Base-by-base conservation (phyloP, 2,888 invertebrate species). In the Drosophila eohydei region DNA sequence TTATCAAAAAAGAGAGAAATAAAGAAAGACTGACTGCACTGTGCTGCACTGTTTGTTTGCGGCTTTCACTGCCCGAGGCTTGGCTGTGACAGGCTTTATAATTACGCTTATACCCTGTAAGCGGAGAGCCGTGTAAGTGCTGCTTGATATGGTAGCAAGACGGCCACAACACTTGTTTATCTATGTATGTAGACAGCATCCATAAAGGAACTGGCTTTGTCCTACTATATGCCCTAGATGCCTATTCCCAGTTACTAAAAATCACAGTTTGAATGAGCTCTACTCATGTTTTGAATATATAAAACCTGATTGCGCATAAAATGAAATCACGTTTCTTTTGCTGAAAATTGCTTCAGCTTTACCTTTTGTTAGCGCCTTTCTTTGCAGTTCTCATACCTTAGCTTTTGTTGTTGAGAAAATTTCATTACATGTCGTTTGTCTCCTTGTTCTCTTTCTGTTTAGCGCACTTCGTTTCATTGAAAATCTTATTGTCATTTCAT, bases 401-500 rank as follows among this genome's bases (percentile, higher is more conserved):
- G n/a, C n/a, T 11, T 59, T 28, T 16, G 11, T 43, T 28, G 36
- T 16, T 50, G 14, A 7, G 0, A 3, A 34, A 56, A 55, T 67
- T 48, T 14, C 16, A 36, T 58, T 54, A 30, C 30, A 12, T 32
- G 59, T 34, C 41, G 36, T 30, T 36, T 46, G 41, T 38, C 12
- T 28, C 32, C 41, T n/a, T 51, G 21, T 46, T 8, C 14, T 4
- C 7, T 43, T 46, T 34, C 40, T 59, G 50, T 51, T 54, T 28
- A 16, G 12, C 28, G 66, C 70, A 64, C 78, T 78, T 82, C 62
- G 65, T 83, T 78, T 57, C 69, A 76, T 57, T 76, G 64, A 71
- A 69, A 78, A 83, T 83, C 77, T 71, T 72, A 78, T 84, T 82
- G 85, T 84, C 81, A 79, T 84, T 84, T 87, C 62, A 84, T 84